Base-by-base conservation (phyloP, 2,797 vertebrate genomes). In the Danionella dracula region DNA sequence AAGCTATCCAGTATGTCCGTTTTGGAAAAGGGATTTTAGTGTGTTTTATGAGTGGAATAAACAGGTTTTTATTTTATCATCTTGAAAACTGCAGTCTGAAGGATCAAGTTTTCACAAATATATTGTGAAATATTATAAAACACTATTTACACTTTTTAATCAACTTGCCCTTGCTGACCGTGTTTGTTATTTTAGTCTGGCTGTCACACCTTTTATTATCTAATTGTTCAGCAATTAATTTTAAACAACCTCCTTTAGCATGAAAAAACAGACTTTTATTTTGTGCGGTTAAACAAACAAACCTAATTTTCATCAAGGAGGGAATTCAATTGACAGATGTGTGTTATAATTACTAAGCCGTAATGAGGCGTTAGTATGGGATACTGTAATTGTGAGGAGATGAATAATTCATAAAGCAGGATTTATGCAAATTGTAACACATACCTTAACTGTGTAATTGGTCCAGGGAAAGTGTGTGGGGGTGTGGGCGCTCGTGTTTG, bases 191-290 rank as follows among this genome's bases (percentile, higher is more conserved):
- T 13, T 10, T 21, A 23, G 68, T 71, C 49, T 56, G 66, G 42
- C 60, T 73, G 71, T 58, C 54, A 71, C 19, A 46, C 46, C 58
- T 62, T 63, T 55, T 44, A 61, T 32, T 66, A 64, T 76, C 21
- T 34, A 5, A n/a, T 42, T 54, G 60, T 35, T 31, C 59, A 46
- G 34, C 59, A 67, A 73, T 50, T 41, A 41, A 60, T 44, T 70
- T 67, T 54, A 41, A 46, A 19, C 54, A 67, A 31, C 2, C 4
- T 45, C 42, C 34, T 5, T 59, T 59, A 49, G 46, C 27, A 51
- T 57, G 44, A 59, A 49, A 70, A 70, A 68, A 67, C 42, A 55
- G 34, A 37, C 32, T 37, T 7, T 20, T 65, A n/a, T n/a, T n/a
- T n/a, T n/a, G n/a, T n/a, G 17, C 20, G 2, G n/a, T 56, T 38